phyloP scores from a whole-genome alignment of 2,888 invertebrate species.

The Amblyjoppa fuscipennis region DNA sequence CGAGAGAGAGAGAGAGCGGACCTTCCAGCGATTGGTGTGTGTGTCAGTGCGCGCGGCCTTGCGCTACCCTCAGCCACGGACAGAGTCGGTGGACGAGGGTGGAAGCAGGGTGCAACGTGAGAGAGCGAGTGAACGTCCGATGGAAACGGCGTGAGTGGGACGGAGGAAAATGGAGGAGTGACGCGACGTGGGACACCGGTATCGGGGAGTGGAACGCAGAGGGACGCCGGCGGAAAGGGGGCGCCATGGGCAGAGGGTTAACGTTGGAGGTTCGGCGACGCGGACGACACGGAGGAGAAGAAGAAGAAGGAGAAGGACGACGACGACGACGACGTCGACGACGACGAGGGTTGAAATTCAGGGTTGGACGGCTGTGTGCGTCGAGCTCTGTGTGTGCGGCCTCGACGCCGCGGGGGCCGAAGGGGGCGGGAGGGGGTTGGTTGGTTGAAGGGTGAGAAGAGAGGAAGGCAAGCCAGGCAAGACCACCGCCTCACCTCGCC shows the following conservation, averaged over 20 bases:
- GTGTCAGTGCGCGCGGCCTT: slow-evolving; percentile 70
- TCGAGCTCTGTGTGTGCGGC: slow-evolving; percentile 37
- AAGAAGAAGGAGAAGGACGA: slow-evolving; percentile 57
- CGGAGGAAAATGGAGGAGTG: slow-evolving; percentile 63
- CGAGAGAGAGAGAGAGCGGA: slow-evolving; percentile 74
- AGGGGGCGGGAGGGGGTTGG: background rate
- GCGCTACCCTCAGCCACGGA: slow-evolving; percentile 50
- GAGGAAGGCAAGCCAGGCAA: slow-evolving; percentile 78
- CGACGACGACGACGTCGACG: slow-evolving; percentile 55
- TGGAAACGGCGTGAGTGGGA: slow-evolving; percentile 63
- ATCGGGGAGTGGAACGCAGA: slow-evolving; percentile 71
- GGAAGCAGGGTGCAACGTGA: slow-evolving; percentile 56
- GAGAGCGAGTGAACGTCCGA: slow-evolving; percentile 65
- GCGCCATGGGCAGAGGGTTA: slow-evolving; percentile 56
- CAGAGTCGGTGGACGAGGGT: slow-evolving; percentile 45
- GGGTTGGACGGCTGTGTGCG: slow-evolving; percentile 37
- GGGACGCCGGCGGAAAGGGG: slow-evolving; percentile 42
- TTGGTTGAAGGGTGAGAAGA: slow-evolving; percentile 58
- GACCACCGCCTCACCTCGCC: slow-evolving; percentile 82
- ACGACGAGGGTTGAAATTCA: slow-evolving; percentile 67
- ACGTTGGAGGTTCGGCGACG: slow-evolving; percentile 61
- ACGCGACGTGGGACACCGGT: slow-evolving; percentile 77
- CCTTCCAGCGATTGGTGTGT: slow-evolving; percentile 58
- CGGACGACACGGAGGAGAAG: slow-evolving; percentile 50
- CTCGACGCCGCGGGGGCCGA: slow-evolving; percentile 52